These are phyloP conservation scores for Prorops nasuta DNA, from an alignment of 1,140 invertebrate species.

Conservation along the genomic window DNA sequence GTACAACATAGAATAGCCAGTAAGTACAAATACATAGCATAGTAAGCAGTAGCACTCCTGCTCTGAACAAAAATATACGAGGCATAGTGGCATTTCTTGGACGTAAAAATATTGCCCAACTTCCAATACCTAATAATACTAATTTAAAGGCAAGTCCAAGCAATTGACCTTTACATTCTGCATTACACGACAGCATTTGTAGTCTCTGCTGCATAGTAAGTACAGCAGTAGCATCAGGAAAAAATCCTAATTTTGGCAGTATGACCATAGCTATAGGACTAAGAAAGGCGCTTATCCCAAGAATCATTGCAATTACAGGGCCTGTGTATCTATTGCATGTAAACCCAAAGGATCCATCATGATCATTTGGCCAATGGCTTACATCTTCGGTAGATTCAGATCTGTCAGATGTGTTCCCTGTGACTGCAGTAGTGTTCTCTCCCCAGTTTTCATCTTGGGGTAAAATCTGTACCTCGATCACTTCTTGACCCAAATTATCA, in stretches of 20 bases:
- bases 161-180: slow-evolving; percentile 86
- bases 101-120: slow-evolving; percentile 85
- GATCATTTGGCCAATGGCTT: slow-evolving; percentile 75
- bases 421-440: slow-evolving; percentile 95
- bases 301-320: slow-evolving; percentile 70
- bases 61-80: slow-evolving; percentile 87
- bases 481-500: slow-evolving; percentile 69
- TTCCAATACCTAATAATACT: slow-evolving; percentile 83
- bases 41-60: slow-evolving; percentile 84
- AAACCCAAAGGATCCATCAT: slow-evolving; percentile 69
- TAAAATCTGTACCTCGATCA: slow-evolving; percentile 89
- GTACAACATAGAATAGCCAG: slow-evolving; percentile 96
- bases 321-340: slow-evolving; percentile 78
- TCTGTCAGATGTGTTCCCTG: slow-evolving; percentile 93
- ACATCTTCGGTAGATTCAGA: slow-evolving; percentile 91
- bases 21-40: slow-evolving; percentile 91
- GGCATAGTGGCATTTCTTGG: slow-evolving; percentile 84
- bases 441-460: slow-evolving; percentile 98
- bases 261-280: slow-evolving; percentile 94
- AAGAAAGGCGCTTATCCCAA: slow-evolving; percentile 81
- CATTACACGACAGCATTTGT: slow-evolving; percentile 69
- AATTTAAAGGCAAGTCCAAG: slow-evolving; percentile 91
- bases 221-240: slow-evolving; percentile 60
- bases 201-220: slow-evolving; percentile 60
- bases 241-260: slow-evolving; percentile 84